Conservation (phyloP, 2,113 vertebrate genomes). For the Cavia aperea region DNA sequence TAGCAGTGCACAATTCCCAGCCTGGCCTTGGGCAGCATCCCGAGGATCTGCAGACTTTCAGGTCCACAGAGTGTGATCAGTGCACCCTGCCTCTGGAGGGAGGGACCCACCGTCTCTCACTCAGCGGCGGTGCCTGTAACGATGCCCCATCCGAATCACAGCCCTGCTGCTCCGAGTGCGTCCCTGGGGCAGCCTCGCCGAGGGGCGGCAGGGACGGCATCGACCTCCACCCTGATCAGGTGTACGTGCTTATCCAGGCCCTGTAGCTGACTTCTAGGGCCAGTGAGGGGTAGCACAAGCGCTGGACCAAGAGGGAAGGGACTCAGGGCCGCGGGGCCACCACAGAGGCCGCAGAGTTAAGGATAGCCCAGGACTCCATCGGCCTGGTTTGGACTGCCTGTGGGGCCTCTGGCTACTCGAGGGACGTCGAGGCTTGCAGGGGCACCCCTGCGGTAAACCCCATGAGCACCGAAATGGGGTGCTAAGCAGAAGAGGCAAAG, state of each 20-base stretch:
- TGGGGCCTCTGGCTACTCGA: not conserved
- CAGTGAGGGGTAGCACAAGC: not conserved
- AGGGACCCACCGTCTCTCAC: constrained; percentile 59
- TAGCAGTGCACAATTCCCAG: constrained; percentile 33
- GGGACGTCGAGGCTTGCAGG: not conserved
- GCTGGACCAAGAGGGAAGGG: not conserved
- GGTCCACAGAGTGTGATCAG: constrained; percentile 55
- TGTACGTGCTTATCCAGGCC: accelerated
- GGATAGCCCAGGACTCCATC: not conserved
- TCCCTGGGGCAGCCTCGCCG: constrained; percentile 57
- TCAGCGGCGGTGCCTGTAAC: constrained; percentile 71
- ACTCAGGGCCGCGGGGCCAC: not conserved
- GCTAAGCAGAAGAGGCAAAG: not conserved
- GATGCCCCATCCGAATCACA: constrained; percentile 74
- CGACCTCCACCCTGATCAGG: accelerated
- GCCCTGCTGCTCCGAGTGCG: constrained; percentile 56
- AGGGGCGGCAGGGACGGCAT: constrained; percentile 45
- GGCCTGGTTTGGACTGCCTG: accelerated
- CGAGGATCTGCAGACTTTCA: constrained; percentile 48
- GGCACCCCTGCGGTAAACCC: not conserved
- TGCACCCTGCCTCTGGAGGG: constrained; percentile 48
- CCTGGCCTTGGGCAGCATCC: constrained; percentile 19
- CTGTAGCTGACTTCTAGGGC: not conserved
- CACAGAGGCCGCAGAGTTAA: not conserved
- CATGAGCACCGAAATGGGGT: accelerated